Base-by-base conservation (phyloP, 1,140 invertebrate genomes). In the Pachyrhynchus sulphureomaculatus region DNA sequence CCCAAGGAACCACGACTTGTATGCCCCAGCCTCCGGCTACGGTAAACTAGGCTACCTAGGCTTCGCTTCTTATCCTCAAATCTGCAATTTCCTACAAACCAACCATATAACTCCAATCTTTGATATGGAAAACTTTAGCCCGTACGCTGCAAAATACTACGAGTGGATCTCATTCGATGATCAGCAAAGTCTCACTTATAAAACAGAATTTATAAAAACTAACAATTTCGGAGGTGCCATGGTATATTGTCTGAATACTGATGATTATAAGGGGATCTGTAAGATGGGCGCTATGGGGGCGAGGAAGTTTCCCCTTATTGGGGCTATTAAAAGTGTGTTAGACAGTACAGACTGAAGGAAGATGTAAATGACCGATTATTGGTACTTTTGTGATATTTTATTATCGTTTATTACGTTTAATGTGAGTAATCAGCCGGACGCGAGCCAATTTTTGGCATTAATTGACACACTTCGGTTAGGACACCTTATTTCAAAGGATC, bases 111-210 rank as follows among this genome's bases (percentile, higher is more conserved):
- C 68, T 8, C 74, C 78, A 4, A 76, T 82, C 12, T 88, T 86
- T 70, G 88, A 93, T 66, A 70, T 81, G 6, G 81, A 87, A 18
- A 86, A 86, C 17, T 79, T 81, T 64, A 91, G 91, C 13, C 92
- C 93, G 1, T 97, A 93, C 78, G 80, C 89, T 3, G 88, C 85
- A 53, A 83, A 82, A 42, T 78, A 81, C 29, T 77, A 79, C 4
- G 89, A 95, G 72, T 98, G 95, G 95, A 84, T 96, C 41, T 93
- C 93, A 0, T 97, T 88, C 74, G 95, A 97, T 63, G 84, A 93
- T 73, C 76, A 80, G 3, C 72, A 80, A 29, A 96, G 92, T 76
- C 78, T 92, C 0, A 79, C 72, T 49, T 83, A 83, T 68, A 95
- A 95, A 77, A 81, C 86, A 0, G 77, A 83, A 37, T 91, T 81